Conservation (phyloP, 2,888 invertebrate species). For the Chymomyza amoena region DNA sequence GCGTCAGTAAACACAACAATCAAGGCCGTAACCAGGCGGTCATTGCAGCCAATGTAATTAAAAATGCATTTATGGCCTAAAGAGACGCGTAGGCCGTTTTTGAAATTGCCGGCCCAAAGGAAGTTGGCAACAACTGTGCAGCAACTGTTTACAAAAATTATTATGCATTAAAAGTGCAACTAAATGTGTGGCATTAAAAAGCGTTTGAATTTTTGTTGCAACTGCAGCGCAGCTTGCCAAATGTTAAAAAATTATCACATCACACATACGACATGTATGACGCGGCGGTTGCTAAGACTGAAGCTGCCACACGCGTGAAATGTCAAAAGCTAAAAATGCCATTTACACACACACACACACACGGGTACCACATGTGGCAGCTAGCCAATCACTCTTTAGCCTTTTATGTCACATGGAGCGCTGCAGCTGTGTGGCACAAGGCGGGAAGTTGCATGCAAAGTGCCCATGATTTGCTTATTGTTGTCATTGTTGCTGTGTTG, state of each 20-base stretch:
- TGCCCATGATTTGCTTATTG: constrained; percentile 72
- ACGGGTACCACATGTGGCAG: background rate
- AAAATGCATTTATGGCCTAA: constrained; percentile 65
- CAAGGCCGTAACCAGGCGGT: constrained; percentile 36
- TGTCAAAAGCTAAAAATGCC: constrained; percentile 72
- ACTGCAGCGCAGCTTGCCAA: background rate
- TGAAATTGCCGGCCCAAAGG: constrained; percentile 2
- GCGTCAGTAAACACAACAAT: constrained; percentile 57
- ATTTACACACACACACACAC: constrained; percentile 44
- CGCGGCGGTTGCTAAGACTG: constrained; percentile 3
- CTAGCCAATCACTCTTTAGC: constrained; percentile 45
- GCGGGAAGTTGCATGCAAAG: constrained; percentile 47
- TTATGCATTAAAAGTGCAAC: constrained; percentile 58
- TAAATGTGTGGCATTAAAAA: constrained; percentile 62
- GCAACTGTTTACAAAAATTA: constrained; percentile 49
- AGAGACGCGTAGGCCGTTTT: constrained; percentile 48
- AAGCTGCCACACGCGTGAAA: constrained; percentile 63
- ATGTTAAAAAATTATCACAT: constrained; percentile 66
- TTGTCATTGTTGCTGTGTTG: constrained; percentile 59
- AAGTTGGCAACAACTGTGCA: background rate
- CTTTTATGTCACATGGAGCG: constrained; percentile 42
- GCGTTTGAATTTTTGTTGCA: background rate
- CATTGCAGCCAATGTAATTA: constrained; percentile 67
- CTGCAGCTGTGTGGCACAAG: constrained; percentile 12
- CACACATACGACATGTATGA: constrained; percentile 69